Conservation (phyloP, 2,113 vertebrate genomes). For the Cromileptes altivelis region DNA sequence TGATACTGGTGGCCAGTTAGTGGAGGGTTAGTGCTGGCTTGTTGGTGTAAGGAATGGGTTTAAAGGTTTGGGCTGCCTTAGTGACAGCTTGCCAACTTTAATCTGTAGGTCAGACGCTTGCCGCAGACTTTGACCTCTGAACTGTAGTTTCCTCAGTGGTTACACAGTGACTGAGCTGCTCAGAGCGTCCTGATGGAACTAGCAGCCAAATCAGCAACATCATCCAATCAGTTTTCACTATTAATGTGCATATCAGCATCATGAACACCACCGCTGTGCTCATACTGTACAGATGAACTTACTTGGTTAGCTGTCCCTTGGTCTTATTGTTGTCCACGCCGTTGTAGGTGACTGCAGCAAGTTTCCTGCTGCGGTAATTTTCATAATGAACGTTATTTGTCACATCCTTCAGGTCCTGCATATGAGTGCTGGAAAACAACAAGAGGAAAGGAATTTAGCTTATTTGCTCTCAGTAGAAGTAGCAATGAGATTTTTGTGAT, state of each 20-base stretch:
- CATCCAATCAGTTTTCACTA: not conserved
- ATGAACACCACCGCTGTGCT: not conserved
- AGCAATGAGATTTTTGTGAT: no score
- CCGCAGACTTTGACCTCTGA: slow-evolving; percentile 33
- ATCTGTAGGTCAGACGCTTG: slow-evolving; percentile 8
- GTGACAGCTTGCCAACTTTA: slow-evolving; percentile 25
- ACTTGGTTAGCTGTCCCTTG: slow-evolving; percentile 96
- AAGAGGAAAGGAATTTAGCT: not conserved
- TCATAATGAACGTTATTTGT: slow-evolving; percentile 98
- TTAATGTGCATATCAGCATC: not conserved
- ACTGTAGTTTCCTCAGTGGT: slow-evolving; percentile 1
- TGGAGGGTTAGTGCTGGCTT: slow-evolving; percentile 18
- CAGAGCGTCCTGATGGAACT: not conserved
- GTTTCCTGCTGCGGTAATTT: slow-evolving; percentile 95
- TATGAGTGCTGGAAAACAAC: slow-evolving; percentile 89
- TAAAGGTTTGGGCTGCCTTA: slow-evolving; percentile 22
- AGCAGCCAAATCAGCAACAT: slow-evolving; percentile 10
- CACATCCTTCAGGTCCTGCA: slow-evolving; percentile 98
- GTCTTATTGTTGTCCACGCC: slow-evolving; percentile 95
- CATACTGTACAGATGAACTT: slow-evolving; percentile 65
- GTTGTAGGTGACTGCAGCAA: slow-evolving; percentile 95
- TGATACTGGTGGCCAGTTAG: slow-evolving; percentile 31
- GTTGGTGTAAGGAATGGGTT: slow-evolving; percentile 8
- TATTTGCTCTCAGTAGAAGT: no score
- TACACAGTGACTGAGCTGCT: slow-evolving; percentile 21